Base-by-base conservation (phyloP, 2,113 vertebrate genomes). In the Menura novaehollandiae region DNA sequence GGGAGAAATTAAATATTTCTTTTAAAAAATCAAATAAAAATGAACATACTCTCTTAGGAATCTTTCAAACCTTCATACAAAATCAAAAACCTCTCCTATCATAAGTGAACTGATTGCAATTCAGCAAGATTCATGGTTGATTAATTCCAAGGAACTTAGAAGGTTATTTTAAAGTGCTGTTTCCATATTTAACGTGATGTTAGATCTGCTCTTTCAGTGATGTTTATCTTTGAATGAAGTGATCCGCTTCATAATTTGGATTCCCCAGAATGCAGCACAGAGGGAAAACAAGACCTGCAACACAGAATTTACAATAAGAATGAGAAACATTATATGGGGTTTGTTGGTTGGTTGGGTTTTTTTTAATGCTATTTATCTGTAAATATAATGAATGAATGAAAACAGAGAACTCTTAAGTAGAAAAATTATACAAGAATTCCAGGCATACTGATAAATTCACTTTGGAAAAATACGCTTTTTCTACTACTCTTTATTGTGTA, bases 261-360 rank as follows among this genome's bases (percentile, higher is more conserved):
- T 80, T 82, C 96, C 98, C 99, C 99, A 99, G 96, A 98, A 99
- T 76, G 98, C 98, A 97, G 98, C 85, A 30, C 97, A 98, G 97
- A 99, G 90, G 56, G 96, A 97, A 97, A 99, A 98, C 97, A 99
- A 98, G 67, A 98, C 97, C 99, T 99, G 91, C 37, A 97, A 95
- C 81, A 95, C 56, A 95, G 63, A 91, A 91, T 72, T 94, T 56
- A 71, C 58, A 94, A 55, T 15, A 9, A 95, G 72, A 97, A 72
- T 58, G 8, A 95, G 75, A 97, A 87, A 77, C 1, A 63, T 74
- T 87, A 93, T 7, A 78, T 28, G 46, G 66, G 5, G 6, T 35
- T 58, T 52, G 28, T 15, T 3, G 30, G 39, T 41, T 27, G 6
- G 3, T 24, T 44, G 15, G 32, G 3, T 8, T 30, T 49, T 62